Evolutionary conservation across 1,140 invertebrate species (phyloP).

Genomic region (Leptinotarsa lineolata): DNA sequence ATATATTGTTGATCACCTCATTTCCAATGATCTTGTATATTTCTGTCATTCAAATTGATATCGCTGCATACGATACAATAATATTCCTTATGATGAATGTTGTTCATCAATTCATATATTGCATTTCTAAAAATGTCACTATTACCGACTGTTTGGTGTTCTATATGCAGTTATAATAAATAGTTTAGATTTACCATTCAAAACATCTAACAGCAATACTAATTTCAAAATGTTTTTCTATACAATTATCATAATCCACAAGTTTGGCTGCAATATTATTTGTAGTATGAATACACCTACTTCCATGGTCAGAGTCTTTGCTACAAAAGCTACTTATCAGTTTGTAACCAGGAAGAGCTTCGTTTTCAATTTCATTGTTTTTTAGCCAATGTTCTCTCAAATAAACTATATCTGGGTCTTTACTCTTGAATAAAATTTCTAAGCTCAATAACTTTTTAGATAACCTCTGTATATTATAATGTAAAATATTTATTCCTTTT

Average conservation of each 20-base stretch:
- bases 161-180: no score
- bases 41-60: conserved; percentile 7
- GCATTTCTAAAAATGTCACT: conserved; percentile 11
- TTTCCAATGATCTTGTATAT: no score
- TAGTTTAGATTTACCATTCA: no score
- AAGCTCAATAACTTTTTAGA: conserved; percentile 10
- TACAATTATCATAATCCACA: no score
- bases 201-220: no score
- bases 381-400: conserved; percentile 8
- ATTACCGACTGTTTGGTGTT: conserved; percentile 12
- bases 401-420: conserved; percentile 9
- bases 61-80: conserved; percentile 17
- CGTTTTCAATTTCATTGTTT: conserved; percentile 18
- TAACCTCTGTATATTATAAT: conserved; percentile 14
- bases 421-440: conserved; percentile 3
- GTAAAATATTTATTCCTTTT: conserved; percentile 3
- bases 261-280: background rate
- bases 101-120: conserved; percentile 13
- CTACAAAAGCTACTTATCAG: no score
- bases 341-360: conserved; percentile 13
- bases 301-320: background rate
- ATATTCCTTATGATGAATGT: conserved; percentile 17
- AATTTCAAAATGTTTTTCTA: no score
- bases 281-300: no score
- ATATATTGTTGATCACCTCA: no score